Base-by-base conservation (phyloP, 2,113 vertebrate species). In the Anser brachyrhynchus region DNA sequence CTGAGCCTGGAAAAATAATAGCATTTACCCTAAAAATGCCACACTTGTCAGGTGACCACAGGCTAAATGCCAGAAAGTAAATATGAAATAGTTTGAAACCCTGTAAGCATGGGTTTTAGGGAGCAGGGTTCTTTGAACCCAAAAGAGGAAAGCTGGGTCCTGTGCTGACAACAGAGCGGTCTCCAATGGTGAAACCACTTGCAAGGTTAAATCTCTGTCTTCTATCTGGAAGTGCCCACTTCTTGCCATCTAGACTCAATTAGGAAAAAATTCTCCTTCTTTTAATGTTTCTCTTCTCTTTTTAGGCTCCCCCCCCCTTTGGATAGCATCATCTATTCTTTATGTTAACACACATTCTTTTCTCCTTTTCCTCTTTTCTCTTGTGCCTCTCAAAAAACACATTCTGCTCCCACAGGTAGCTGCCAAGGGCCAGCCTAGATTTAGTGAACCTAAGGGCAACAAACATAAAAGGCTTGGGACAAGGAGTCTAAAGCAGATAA, bases 1-100 rank as follows among this genome's bases (percentile, higher is more conserved):
- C 92, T n/a, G 69, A 89, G 96, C 92, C 96, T 95, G 91, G 91
- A 91, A 97, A 97, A 97, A 96, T 93, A 95, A 97, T 93, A 94
- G 94, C 83, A 55, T 88, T 97, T 95, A 78, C 88, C 66, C 91
- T 62, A 52, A 31, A 97, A 95, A 95, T 62, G 87, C 81, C 86
- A 75, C 72, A 31, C 94, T 97, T 93, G 90, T 88, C 94, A 96
- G 95, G 58, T 91, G 87, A 96, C 88, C 94, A 19, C 90, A 93
- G 33, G 10, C 39, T 93, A 91, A 92, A 95, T 31, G 71, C 66
- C 91, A 89, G 74, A 35, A 66, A 79, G 44, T 61, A 49, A 75
- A 91, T 41, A 78, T 13, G 43, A 73, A 93, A 79, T 51, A 10
- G 77, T 74, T 75, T 70, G 70, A 90, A 92, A 85, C 65, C 33